These are phyloP conservation scores for Strigops habroptila DNA, from an alignment of 2,113 vertebrate species.

Conservation along the genomic window DNA sequence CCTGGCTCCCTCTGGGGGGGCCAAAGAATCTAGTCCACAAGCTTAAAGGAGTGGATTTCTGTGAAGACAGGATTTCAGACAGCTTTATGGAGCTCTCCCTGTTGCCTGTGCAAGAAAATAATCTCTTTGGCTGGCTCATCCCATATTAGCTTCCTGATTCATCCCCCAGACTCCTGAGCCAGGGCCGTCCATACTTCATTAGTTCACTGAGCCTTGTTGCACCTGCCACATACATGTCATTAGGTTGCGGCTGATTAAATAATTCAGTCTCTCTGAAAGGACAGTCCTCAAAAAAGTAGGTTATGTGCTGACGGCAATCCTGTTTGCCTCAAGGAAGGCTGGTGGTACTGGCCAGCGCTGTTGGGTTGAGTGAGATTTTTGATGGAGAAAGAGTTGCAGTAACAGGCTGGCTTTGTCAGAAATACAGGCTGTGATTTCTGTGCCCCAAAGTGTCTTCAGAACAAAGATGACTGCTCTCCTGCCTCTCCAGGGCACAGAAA, in stretches of 20 bases:
- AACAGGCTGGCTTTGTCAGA: background rate
- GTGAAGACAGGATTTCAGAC: slow-evolving; percentile 6
- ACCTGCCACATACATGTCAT: slow-evolving; percentile 36
- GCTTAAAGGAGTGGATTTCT: slow-evolving; percentile 29
- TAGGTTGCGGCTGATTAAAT: slow-evolving; percentile 52
- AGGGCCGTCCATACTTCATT: background rate
- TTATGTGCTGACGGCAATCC: slow-evolving; percentile 6
- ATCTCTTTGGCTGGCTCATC: slow-evolving; percentile 56
- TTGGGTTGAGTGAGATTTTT: background rate
- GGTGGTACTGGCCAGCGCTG: background rate
- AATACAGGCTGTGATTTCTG: background rate
- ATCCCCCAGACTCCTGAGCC: slow-evolving; percentile 12
- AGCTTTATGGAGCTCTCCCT: slow-evolving; percentile 11
- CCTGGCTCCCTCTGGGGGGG: background rate
- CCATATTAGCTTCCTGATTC: background rate
- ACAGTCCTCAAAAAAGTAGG: slow-evolving; percentile 10
- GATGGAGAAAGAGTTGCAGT: background rate
- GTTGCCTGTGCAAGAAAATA: slow-evolving; percentile 18
- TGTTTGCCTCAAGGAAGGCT: background rate
- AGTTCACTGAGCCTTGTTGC: slow-evolving; percentile 34
- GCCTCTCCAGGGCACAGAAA: background rate
- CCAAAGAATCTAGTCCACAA: background rate
- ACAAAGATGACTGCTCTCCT: background rate
- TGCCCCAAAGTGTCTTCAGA: background rate
- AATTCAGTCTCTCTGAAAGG: slow-evolving; percentile 4